Percentiles rank a stretch among this genome's conserved stretches.
Conservation (phyloP, 2,888 invertebrate species). For the Dolichopus griseipennis region DNA sequence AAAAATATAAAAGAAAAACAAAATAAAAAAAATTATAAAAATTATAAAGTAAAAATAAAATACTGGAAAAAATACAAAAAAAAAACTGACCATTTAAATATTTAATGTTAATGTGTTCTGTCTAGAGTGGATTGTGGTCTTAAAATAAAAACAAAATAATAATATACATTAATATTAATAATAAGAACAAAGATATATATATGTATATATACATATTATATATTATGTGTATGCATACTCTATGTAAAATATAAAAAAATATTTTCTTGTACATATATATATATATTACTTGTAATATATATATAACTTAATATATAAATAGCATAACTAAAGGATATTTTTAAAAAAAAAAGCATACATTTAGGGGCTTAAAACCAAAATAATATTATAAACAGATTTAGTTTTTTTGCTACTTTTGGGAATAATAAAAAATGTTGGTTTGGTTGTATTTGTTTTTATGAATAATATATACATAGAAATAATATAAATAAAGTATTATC, state of each 20-base stretch:
- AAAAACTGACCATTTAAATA: conserved; percentile 1
- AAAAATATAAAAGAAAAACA: too few relatives aligned
- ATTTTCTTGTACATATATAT: neutral
- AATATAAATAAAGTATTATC: too few relatives aligned
- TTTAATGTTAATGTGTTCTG: neutral
- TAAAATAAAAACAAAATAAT: neutral
- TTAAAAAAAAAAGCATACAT: neutral
- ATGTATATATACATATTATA: too few relatives aligned
- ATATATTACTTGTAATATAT: neutral
- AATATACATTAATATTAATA: neutral
- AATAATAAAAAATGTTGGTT: too few relatives aligned
- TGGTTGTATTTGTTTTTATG: too few relatives aligned
- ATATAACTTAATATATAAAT: neutral
- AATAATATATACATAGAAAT: too few relatives aligned
- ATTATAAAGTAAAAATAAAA: neutral
- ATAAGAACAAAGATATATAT: neutral
- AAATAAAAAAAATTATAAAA: too few relatives aligned
- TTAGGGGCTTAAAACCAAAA: too few relatives aligned
- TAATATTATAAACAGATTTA: too few relatives aligned
- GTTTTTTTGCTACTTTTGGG: too few relatives aligned
- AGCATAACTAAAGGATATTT: neutral
- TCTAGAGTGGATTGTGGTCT: neutral
- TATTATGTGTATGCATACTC: too few relatives aligned
- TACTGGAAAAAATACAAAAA: neutral
- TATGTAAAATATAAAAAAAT: neutral